Evolutionary conservation across 2,113 vertebrate species (phyloP), one percentile per base, ranked within the genome.

Genomic region (Gavialis gangeticus): DNA sequence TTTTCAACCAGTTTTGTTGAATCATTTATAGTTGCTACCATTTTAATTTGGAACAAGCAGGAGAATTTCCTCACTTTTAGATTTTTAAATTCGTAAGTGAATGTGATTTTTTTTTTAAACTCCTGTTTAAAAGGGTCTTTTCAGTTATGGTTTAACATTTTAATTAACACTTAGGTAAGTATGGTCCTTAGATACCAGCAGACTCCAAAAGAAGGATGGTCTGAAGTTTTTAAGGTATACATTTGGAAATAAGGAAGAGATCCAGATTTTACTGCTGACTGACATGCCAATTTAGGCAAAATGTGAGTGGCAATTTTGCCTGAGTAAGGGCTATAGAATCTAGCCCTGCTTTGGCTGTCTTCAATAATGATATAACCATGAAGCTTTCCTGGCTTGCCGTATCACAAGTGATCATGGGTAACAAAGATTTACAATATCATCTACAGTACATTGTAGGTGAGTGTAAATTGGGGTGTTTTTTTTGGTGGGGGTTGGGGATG

Each of bases 251-350:
- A 90, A 2, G 9, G 3, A 86, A 75, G 30, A 60, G 25, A 46
- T 37, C 19, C 88, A 5, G 88, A 82, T 46, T 75, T 57, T 11
- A 79, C 79, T 93, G 83, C 30, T 89, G 57, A 73, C 60, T 73
- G 14, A 12, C 89, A 69, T 4, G 75, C 54, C 15, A 82, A 82
- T 0, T 15, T 77, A 87, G 18, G n/a, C 21, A 90, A 86, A 91
- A 14, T 88, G 92, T 88, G 69, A 82, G 69, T 64, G n/a, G 28
- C 54, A 96, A 14, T 89, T 94, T 93, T 93, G 28, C 80, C 81
- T 59, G 28, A 94, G 5, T 71, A 56, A 90, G 22, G 71, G 55
- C 18, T 83, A 19, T 1, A 78, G 27, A 54, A 63, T 66, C 82
- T 91, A 62, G 63, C 37, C 34, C 71, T 54, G 24, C 84, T 94